Evolutionary conservation across 1,140 invertebrate genomes (phyloP).

Genomic region (Subanguina moxae): DNA sequence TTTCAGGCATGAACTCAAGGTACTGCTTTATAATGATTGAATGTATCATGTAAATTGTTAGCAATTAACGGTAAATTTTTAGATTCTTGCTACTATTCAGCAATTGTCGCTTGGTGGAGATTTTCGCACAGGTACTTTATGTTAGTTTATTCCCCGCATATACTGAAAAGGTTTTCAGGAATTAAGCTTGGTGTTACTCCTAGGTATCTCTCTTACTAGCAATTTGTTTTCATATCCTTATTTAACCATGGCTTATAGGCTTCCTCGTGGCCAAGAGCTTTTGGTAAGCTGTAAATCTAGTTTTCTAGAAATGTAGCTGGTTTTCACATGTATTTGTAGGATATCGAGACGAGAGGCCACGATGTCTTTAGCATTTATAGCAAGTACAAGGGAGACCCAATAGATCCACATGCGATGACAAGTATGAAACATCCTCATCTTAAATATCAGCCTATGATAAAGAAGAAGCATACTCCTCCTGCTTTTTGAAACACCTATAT

Average conservation of each 20-base stretch:
- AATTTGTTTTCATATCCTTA: no score
- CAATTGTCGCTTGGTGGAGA: constrained; percentile 55
- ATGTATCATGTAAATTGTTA: no score
- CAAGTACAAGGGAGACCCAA: constrained; percentile 54
- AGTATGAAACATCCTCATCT: constrained; percentile 30
- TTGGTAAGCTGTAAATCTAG: no score
- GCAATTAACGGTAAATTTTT: constrained; percentile 12
- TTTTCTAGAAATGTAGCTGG: no score
- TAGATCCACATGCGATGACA: constrained; percentile 14
- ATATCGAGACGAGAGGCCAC: constrained; percentile 55
- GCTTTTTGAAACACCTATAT: not conserved
- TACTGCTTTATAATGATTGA: no score
- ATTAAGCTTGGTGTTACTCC: not conserved
- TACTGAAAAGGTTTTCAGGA: no score
- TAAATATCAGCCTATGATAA: not conserved
- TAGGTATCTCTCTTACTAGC: not conserved
- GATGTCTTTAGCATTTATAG: constrained; percentile 42
- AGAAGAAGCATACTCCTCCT: not conserved
- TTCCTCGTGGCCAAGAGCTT: constrained; percentile 1
- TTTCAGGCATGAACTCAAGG: no score
- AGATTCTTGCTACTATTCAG: constrained; percentile 53
- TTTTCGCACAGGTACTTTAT: constrained; percentile 34
- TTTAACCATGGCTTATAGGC: not conserved
- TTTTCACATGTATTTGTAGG: constrained; percentile 38
- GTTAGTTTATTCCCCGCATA: no score